These are phyloP conservation scores for Eudasyphora cyanicolor DNA, from an alignment of 2,888 invertebrate species.

Conservation along the genomic window DNA sequence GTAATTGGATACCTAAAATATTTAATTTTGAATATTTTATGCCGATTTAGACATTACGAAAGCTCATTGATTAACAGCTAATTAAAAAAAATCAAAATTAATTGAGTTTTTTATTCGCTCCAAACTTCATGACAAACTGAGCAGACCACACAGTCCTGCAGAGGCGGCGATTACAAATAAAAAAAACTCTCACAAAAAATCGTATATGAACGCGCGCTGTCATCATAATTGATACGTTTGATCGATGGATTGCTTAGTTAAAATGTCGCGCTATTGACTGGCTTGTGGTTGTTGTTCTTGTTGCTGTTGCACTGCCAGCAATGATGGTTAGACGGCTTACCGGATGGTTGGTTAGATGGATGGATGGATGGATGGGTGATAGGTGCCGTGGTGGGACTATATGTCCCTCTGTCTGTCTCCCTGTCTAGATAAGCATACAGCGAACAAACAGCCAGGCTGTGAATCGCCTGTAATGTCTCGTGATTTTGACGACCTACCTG, in stretches of 20 bases:
- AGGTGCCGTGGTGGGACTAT: constrained; percentile 60
- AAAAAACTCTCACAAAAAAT: constrained; percentile 8
- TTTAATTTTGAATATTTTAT: no score
- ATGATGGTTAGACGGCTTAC: no score
- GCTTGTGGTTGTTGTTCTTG: constrained; percentile 51
- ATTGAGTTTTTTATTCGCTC: no score
- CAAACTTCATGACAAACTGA: neutral
- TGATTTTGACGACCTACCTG: constrained; percentile 66
- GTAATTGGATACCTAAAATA: no score
- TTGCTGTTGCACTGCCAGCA: constrained; percentile 30
- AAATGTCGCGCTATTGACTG: constrained; percentile 65
- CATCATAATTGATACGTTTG: constrained; percentile 78
- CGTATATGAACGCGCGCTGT: constrained; percentile 69
- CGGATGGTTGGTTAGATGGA: constrained; percentile 39
- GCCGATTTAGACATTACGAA: no score
- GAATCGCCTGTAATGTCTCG: constrained; percentile 31
- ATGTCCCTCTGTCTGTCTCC: constrained; percentile 34
- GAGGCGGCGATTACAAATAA: constrained; percentile 58
- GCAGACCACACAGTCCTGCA: constrained; percentile 37
- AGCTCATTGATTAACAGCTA: no score
- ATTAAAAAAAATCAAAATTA: no score
- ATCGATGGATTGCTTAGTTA: constrained; percentile 74
- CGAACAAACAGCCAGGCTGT: neutral
- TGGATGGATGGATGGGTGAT: constrained; percentile 54
- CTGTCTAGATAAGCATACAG: constrained; percentile 55